Conservation (phyloP, 1,140 invertebrate genomes). For the Saccostrea glomerata region DNA sequence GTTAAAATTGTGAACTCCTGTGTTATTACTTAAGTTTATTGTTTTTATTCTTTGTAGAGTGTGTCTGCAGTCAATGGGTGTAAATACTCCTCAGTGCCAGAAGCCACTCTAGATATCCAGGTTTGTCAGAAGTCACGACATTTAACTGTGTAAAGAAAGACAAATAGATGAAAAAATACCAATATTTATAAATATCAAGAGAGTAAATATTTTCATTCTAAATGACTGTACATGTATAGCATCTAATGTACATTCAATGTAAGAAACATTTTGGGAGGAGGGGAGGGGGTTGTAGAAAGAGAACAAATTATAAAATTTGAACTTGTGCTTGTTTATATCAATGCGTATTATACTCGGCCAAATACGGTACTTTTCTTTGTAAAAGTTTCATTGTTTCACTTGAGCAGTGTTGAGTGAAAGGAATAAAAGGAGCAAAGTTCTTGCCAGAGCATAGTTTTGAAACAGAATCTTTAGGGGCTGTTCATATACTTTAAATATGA, state of each 20-base stretch:
- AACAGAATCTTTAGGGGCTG: too few relatives aligned
- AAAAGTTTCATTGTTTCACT: not conserved
- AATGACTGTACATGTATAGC: not conserved
- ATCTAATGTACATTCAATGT: not conserved
- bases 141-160: not conserved
- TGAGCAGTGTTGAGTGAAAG: not conserved
- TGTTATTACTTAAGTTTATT: not conserved
- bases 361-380: too few relatives aligned
- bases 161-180: not conserved
- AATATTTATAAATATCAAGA: too few relatives aligned
- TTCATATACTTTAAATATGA: too few relatives aligned
- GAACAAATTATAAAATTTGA: not conserved
- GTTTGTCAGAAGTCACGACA: not conserved
- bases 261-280: not conserved
- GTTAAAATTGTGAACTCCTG: not conserved
- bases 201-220: too few relatives aligned
- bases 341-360: too few relatives aligned
- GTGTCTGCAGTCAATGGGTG: conserved; percentile 6
- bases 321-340: too few relatives aligned
- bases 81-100: conserved; percentile 31
- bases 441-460: too few relatives aligned
- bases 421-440: not conserved
- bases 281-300: not conserved
- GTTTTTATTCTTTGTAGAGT: not conserved
- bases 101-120: conserved; percentile 35